Evolutionary conservation across 2,888 invertebrate genomes (phyloP).

Genomic region (Phyllotreta cruciferae): DNA sequence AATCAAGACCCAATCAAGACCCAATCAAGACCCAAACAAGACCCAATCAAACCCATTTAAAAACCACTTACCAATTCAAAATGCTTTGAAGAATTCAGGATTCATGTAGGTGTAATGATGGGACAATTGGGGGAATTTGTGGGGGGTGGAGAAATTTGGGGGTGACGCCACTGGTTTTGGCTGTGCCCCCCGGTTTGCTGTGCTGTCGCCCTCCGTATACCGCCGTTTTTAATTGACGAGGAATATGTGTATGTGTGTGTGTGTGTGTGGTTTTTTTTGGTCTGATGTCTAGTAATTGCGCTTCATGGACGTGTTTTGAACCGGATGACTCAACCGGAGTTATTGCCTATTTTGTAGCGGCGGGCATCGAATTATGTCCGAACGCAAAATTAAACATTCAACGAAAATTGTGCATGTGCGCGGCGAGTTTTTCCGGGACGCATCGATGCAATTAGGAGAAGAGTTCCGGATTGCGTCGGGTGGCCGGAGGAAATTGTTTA

Average conservation of each 20-base stretch:
- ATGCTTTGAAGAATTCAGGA: too few relatives aligned
- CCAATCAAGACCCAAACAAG: too few relatives aligned
- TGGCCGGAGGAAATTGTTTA: background rate
- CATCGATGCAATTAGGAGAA: background rate
- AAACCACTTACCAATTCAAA: too few relatives aligned
- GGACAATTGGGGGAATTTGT: too few relatives aligned
- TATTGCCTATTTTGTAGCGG: slow-evolving; percentile 25
- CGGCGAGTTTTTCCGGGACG: slow-evolving; percentile 2
- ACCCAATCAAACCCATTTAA: too few relatives aligned
- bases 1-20: too few relatives aligned
- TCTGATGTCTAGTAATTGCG: slow-evolving; percentile 33
- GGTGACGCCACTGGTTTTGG: slow-evolving; percentile 6
- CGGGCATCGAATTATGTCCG: slow-evolving; percentile 8
- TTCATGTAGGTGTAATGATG: too few relatives aligned
- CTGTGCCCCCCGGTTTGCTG: slow-evolving; percentile 4
- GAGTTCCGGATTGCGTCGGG: background rate
- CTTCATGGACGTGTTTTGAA: slow-evolving; percentile 26
- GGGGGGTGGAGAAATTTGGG: too few relatives aligned
- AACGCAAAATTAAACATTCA: slow-evolving; percentile 14
- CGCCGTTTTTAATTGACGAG: slow-evolving; percentile 34
- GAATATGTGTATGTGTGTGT: slow-evolving; percentile 22
- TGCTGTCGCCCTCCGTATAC: slow-evolving; percentile 20
- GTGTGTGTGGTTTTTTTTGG: slow-evolving; percentile 14
- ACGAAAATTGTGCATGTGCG: background rate
- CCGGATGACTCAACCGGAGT: slow-evolving; percentile 23